Base-by-base conservation (phyloP, 2,797 vertebrate genomes). In the Enteromius afrohamiltoni region DNA sequence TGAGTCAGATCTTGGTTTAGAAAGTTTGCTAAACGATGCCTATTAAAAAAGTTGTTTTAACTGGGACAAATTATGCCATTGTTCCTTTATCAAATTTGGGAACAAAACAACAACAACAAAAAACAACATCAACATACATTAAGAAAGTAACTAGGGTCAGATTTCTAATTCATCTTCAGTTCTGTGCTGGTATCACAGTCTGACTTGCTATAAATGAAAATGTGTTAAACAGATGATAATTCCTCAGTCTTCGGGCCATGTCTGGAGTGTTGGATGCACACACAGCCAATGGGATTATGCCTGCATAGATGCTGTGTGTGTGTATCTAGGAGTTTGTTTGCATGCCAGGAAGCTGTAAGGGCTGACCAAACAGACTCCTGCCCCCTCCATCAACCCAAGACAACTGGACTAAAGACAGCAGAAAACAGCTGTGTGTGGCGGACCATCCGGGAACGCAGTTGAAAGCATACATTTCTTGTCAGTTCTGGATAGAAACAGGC, bases 221-320 rank as follows among this genome's bases (percentile, higher is more conserved):
- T 10, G 29, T 79, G 77, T 51, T 79, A 37, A 79, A 55, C 64
- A 69, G 31, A 79, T 68, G 40, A 53, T 68, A 53, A 53, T 73
- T 73, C 51, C 40, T 13, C 37, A 60, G 37, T 13, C 40, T 2
- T 53, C 34, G 58, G 65, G 79, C 79, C 67, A 45, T 80, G 53
- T 71, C 53, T 80, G 26, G 26, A 47, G 53, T 71, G 49, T n/a
- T 60, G 53, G 19, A 73, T 29, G 4, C 40, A 47, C 26, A 80
- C 2, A 10, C 53, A 71, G 53, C 53, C 79, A 71, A 71, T 71
- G 26, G 21, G 69, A 71, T 60, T 80, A 76, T 76, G 53, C 8
- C 34, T 60, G 79, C 10, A 47, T 71, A 68, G 51, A 71, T 21
- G 23, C 23, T 55, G 49, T 79, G 65, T 45, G 42, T 51, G n/a